phyloP scores from a whole-genome alignment of 2,113 vertebrate species.

The Aptenodytes patagonicus region DNA sequence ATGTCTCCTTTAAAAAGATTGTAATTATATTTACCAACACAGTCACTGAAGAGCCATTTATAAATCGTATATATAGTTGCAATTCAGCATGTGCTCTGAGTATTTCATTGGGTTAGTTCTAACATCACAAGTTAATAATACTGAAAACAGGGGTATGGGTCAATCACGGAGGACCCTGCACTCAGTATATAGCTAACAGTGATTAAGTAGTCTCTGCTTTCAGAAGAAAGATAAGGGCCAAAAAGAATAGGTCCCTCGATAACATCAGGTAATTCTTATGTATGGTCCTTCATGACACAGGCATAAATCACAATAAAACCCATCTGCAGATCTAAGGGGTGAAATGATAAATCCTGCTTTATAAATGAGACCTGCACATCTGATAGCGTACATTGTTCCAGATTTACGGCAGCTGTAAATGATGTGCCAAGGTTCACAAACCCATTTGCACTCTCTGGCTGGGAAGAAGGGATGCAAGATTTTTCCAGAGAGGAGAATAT shows the following conservation, averaged over 20 bases:
- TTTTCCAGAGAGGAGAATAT: neutral
- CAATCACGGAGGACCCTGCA: slow-evolving; percentile 12
- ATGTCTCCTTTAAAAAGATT: slow-evolving; percentile 17
- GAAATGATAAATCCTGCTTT: slow-evolving; percentile 58
- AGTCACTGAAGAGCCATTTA: slow-evolving; percentile 13
- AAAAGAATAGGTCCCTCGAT: slow-evolving; percentile 52
- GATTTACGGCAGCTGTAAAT: slow-evolving; percentile 35
- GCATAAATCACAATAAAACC: slow-evolving; percentile 61
- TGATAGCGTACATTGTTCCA: slow-evolving; percentile 18
- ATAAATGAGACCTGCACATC: slow-evolving; percentile 46
- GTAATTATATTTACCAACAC: slow-evolving; percentile 31
- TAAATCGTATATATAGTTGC: neutral
- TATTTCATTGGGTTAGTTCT: slow-evolving; percentile 27
- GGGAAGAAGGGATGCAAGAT: neutral
- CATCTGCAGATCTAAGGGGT: slow-evolving; percentile 52
- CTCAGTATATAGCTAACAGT: slow-evolving; percentile 18
- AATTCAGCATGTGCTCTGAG: neutral
- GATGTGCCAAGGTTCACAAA: slow-evolving; percentile 27
- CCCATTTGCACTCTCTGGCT: neutral
- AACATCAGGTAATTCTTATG: slow-evolving; percentile 64
- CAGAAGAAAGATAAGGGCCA: slow-evolving; percentile 40
- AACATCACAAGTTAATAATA: slow-evolving; percentile 47
- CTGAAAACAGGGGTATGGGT: neutral
- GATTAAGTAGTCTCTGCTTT: slow-evolving; percentile 61
- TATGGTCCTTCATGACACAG: slow-evolving; percentile 9